Evolutionary conservation across 2,797 vertebrate genomes (phyloP).

Genomic region (Paratrypauchen microcephalus): DNA sequence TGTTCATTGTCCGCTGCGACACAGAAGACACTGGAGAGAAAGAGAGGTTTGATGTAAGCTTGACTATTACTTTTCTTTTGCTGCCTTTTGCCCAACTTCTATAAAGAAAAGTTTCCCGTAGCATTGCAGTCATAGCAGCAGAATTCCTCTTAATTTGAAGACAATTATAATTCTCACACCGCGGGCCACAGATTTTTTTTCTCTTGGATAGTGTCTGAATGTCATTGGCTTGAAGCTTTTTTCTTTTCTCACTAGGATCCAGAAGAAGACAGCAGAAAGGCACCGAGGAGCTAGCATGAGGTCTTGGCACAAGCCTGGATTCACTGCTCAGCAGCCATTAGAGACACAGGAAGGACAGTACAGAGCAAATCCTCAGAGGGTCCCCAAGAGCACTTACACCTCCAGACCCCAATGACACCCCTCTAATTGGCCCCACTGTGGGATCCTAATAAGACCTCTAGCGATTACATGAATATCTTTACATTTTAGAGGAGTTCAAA

Average conservation of each 20-base stretch:
- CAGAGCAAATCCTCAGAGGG: conserved; percentile 65
- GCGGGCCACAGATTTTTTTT: background rate
- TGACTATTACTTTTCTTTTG: background rate
- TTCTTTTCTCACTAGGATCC: conserved; percentile 51
- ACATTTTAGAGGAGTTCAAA: conserved; percentile 23
- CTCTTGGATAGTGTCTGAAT: background rate
- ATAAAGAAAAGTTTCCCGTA: conserved; percentile 14
- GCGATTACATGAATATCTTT: conserved; percentile 42
- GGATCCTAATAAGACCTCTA: conserved; percentile 47
- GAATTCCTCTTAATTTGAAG: conserved; percentile 17
- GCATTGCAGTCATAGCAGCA: background rate
- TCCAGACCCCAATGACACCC: conserved; percentile 60
- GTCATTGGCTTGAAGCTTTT: conserved; percentile 14
- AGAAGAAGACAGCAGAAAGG: conserved; percentile 51
- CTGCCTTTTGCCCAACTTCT: background rate
- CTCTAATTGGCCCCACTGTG: conserved; percentile 55
- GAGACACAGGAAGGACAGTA: conserved; percentile 49
- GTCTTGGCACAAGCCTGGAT: conserved; percentile 26
- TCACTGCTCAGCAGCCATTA: conserved; percentile 21
- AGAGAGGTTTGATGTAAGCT: conserved; percentile 71
- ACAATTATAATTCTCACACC: conserved; percentile 13
- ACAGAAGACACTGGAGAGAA: conserved; percentile 76
- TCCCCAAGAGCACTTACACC: conserved; percentile 57
- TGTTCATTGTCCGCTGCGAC: conserved; percentile 73
- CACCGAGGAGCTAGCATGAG: conserved; percentile 15